Evolutionary conservation across 2,888 invertebrate genomes (phyloP), one percentile per base, ranked within the genome.

Genomic region (Dynastes hyllus): DNA sequence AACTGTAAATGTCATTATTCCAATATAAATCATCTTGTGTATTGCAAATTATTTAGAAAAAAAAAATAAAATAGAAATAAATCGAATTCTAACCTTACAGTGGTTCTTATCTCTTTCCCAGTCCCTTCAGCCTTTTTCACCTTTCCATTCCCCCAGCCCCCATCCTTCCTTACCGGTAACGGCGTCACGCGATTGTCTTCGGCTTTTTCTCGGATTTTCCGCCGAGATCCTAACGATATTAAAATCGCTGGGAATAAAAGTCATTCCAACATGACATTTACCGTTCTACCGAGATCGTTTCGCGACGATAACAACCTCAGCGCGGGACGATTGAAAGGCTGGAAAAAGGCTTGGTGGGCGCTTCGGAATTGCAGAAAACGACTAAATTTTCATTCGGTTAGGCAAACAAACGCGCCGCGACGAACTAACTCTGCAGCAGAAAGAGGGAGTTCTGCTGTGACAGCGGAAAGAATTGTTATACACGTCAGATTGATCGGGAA

Each of bases 261-360:
- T 69, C 69, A 51, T 69, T 51, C 69, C 69, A 2, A 69, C 69
- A 69, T 69, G 69, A 69, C 69, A 51, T 69, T 69, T 51, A 51
- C 69, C 51, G 66, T 58, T 58, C 22, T 58, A 8, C 22, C 16
- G 55, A 16, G 55, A 58, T 58, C 55, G 55, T 22, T 22, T 9
- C 22, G 22, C 9, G n/a, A 22, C 22, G 55, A 58, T 58, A 58
- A 58, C 55, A 58, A 58, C 22, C 55, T 8, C 11, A 8, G 55
- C 55, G 22, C 22, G 55, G 16, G 22, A 22, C 16, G 22, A 58
- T 8, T 22, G n/a, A 22, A 22, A 58, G 22, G 22, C 55, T 58
- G 55, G 27, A 58, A 58, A 58, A 58, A 16, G 55, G 55, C 27
- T 16, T 27, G 8, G 2, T 6, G n/a, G 3, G 13, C 55, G 55